These are phyloP conservation scores for Hyposoter didymator DNA, from an alignment of 2,888 invertebrate genomes.

Conservation along the genomic window DNA sequence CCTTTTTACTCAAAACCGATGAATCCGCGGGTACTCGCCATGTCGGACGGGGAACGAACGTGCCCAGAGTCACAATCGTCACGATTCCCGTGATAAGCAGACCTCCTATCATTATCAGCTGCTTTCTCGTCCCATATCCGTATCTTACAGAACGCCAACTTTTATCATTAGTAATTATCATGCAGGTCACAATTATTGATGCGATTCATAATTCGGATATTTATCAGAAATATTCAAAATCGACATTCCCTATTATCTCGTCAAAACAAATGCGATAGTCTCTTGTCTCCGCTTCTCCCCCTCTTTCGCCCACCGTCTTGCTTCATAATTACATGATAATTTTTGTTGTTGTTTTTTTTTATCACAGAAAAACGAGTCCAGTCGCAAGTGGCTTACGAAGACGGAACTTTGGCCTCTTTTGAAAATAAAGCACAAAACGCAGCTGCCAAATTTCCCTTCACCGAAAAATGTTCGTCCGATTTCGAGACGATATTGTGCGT, in stretches of 20 bases:
- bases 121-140: constrained; percentile 36
- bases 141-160: constrained; percentile 57
- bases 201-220: background rate
- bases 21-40: constrained; percentile 45
- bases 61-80: constrained; percentile 83
- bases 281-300: background rate
- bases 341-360: background rate
- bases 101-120: constrained; percentile 33
- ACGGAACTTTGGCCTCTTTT: background rate
- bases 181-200: background rate
- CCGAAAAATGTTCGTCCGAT: background rate
- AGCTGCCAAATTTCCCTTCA: background rate
- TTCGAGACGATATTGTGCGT: background rate
- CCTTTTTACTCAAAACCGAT: constrained; percentile 68
- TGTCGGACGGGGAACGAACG: constrained; percentile 79
- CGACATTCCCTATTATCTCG: background rate
- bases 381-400: background rate
- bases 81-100: constrained; percentile 70
- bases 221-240: background rate
- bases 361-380: background rate
- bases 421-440: background rate
- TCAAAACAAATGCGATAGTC: constrained; percentile 8
- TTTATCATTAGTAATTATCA: constrained; percentile 29
- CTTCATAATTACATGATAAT: background rate
- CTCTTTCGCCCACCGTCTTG: background rate